These are phyloP conservation scores for Thryonomys swinderianus DNA, from an alignment of 2,113 vertebrate species.

Conservation along the genomic window DNA sequence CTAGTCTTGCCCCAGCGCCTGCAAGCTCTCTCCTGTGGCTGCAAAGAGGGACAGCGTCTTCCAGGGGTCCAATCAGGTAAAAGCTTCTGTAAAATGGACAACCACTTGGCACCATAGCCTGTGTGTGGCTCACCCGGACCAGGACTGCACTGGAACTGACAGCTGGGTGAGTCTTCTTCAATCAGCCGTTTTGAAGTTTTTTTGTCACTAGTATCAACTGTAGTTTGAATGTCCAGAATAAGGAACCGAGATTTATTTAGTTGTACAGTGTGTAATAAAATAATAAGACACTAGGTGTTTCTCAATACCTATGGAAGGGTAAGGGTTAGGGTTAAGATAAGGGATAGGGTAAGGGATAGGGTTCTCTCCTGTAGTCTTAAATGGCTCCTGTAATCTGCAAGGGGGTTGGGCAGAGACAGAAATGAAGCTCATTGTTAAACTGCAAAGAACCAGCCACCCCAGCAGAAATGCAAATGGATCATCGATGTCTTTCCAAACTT, in stretches of 20 bases:
- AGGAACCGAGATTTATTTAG: background rate
- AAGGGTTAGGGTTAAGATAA: no score
- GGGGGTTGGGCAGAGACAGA: background rate
- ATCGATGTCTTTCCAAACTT: background rate
- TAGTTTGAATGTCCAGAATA: background rate
- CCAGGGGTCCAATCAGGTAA: background rate
- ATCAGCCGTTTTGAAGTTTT: background rate
- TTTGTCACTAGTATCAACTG: background rate
- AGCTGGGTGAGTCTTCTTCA: background rate
- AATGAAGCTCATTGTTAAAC: background rate
- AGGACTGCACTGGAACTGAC: background rate
- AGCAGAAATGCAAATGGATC: background rate
- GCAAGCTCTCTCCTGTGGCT: no score
- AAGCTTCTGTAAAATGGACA: background rate
- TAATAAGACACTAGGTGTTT: background rate
- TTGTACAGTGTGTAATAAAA: background rate
- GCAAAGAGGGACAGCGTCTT: background rate
- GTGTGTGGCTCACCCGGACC: background rate
- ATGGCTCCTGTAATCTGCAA: no score
- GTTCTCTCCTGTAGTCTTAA: no score
- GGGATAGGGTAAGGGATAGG: no score
- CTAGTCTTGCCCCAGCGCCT: background rate
- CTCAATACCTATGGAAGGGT: background rate
- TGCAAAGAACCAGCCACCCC: background rate
- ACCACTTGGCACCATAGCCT: background rate